A percentile compares a stretch with the other conserved stretches of the same genome.
These are phyloP conservation scores for Dromaius novaehollandiae DNA, from an alignment of 2,113 vertebrate species.

Conservation along the genomic window DNA sequence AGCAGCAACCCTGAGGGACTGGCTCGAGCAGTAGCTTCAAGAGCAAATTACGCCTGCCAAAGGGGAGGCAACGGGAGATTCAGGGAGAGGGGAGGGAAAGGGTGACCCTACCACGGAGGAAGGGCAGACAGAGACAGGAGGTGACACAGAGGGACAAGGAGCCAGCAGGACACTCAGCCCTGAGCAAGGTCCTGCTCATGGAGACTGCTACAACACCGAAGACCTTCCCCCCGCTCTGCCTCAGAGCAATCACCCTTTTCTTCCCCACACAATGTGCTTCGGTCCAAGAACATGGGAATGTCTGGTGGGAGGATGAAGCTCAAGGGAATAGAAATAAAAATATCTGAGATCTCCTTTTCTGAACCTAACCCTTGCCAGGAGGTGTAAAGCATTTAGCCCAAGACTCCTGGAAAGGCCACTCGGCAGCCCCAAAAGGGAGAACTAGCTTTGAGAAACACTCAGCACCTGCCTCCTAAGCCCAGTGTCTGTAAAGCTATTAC, in stretches of 20 bases:
- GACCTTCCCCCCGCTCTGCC: neutral
- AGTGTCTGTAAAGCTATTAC: neutral
- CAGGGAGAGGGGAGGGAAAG: neutral
- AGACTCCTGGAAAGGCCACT: neutral
- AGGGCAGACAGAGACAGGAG: neutral
- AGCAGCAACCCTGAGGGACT: neutral
- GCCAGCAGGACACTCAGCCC: neutral
- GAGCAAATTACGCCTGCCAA: neutral
- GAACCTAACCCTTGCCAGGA: neutral
- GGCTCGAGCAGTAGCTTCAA: rapidly evolving
- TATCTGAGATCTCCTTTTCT: neutral
- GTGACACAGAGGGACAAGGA: neutral
- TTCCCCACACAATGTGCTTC: rapidly evolving
- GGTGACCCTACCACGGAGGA: neutral
- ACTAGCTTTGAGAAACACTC: neutral
- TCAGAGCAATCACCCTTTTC: neutral
- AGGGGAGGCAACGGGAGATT: neutral
- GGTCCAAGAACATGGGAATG: rapidly evolving
- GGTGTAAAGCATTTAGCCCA: neutral
- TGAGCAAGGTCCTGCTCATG: neutral
- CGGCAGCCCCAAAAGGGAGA: neutral
- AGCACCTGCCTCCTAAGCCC: neutral
- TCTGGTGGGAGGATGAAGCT: rapidly evolving
- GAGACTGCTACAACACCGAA: rapidly evolving
- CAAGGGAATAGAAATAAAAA: neutral